Evolutionary conservation across 2,797 vertebrate genomes (phyloP), one percentile per base, ranked within the genome.

Genomic region (Anolis apletophallus): DNA sequence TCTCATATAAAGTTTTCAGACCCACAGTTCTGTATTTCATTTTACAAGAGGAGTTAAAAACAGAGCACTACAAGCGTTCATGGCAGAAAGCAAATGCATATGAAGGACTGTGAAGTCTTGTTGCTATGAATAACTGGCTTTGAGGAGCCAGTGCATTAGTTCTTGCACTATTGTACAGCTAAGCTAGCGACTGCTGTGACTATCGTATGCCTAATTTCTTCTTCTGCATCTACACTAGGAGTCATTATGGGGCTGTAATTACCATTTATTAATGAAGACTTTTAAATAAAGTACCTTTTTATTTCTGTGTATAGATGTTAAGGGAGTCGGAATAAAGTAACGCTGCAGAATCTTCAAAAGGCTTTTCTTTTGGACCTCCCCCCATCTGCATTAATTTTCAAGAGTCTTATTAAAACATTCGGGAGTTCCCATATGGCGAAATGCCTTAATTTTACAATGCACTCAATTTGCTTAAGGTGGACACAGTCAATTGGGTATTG

Each of bases 201-300:
- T 82, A 86, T 88, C 76, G 3, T 21, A 86, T 64, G n/a, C 89
- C 91, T 85, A 84, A 87, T 89, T 92, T 90, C 78, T 88, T 77
- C 88, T 94, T 92, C 91, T 86, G 79, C 68, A 84, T 85, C 92
- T 91, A 85, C 77, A 93, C 84, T 90, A 85, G 81, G 80, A 85
- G 64, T 83, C 11, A 3, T 92, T 81, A 88, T 0, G 46, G 68
- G 82, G 80, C 59, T 87, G 10, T 88, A 93, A 95, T 91, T 90
- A 91, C 90, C 2, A 73, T 94, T 91, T 85, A 79, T 81, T 84
- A 93, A 93, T 76, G 86, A 91, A 67, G n/a, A 77, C 5, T 92
- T 79, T 83, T 32, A 52, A n/a, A 80, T 13, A 69, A 71, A 85
- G 84, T 73, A 87, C n/a, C n/a, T 79, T 87, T 75, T 34, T 50